Base-by-base conservation (phyloP, 1,140 invertebrate species). In the Drosophila pruinosa region DNA sequence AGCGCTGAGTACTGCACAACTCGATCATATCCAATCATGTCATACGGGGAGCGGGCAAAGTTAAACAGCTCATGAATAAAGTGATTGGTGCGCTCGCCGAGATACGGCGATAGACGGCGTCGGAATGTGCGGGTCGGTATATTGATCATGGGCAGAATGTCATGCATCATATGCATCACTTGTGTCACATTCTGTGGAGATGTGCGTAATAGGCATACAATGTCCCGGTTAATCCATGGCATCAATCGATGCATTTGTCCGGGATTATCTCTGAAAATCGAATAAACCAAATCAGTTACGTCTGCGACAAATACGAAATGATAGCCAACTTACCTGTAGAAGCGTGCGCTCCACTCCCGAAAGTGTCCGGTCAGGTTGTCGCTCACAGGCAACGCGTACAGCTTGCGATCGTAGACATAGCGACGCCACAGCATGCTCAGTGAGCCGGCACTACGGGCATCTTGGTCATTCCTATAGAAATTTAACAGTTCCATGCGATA, bases 61-160 rank as follows among this genome's bases (percentile, higher is more conserved):
- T 94, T 95, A 69, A 95, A 95, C 63, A 99, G 94, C 90, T 99
- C 98, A 80, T 98, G 97, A 31, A 97, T 93, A 91, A 99, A 99
- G 90, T 98, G 97, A 63, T 94, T 93, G 0, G 95, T 95, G 59
- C 93, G 92, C 10, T 91, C 90, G 10, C 93, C 93, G 48, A 91
- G 41, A 80, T 94, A 94, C 2, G 93, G 91, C 1, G 92, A 89
- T 12, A 96, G 77, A 0, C 93, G 80, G 24, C 93, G 93, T 15
- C 93, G 93, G 91, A 99, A 98, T 78, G 94, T 93, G 4, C 92
- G 77, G 47, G 96, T 96, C 52, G 93, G 93, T 63, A 98, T 97
- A 70, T 95, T 93, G 85, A 94, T 94, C 47, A 92, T 91, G 8
- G 93, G 93, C 21, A 98, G 92, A n/a, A 95, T 83, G 22, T 94